These are phyloP conservation scores for Embiotoca jacksoni DNA, from an alignment of 2,113 vertebrate species.

Conservation along the genomic window DNA sequence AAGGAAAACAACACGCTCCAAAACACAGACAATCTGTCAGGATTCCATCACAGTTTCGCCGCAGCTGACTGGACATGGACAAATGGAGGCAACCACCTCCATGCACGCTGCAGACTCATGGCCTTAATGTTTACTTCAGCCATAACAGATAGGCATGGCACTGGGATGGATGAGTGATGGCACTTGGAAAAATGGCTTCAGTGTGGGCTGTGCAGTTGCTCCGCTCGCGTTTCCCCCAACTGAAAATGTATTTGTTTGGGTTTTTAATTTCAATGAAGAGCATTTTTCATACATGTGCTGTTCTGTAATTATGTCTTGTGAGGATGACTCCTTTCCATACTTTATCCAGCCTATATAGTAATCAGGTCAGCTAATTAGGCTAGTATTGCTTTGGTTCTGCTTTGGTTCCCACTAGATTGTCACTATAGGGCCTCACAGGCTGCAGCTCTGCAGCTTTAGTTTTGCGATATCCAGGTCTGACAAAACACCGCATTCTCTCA, in stretches of 20 bases:
- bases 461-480: conserved; percentile 38
- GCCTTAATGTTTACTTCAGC: conserved; percentile 80
- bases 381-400: conserved; percentile 72
- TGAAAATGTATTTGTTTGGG: neutral
- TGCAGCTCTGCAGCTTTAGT: conserved; percentile 39
- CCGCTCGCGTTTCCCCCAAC: neutral
- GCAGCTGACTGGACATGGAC: conserved; percentile 80
- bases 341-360: conserved; percentile 70
- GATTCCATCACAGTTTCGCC: conserved; percentile 78
- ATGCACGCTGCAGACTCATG: conserved; percentile 73
- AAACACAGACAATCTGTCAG: conserved; percentile 84
- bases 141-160: conserved; percentile 71
- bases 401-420: conserved; percentile 75
- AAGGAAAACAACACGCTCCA: conserved; percentile 82
- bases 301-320: conserved; percentile 39
- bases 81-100: conserved; percentile 75
- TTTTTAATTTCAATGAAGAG: neutral
- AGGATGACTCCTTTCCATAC: conserved; percentile 57
- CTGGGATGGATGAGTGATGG: conserved; percentile 63
- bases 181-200: conserved; percentile 24
- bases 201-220: conserved; percentile 11
- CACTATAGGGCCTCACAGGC: conserved; percentile 66
- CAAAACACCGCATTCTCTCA: conserved; percentile 22
- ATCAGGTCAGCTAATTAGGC: conserved; percentile 83
- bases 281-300: conserved; percentile 15